phyloP scores from a whole-genome alignment of 2,797 vertebrate genomes.

The Scleropages formosus region DNA sequence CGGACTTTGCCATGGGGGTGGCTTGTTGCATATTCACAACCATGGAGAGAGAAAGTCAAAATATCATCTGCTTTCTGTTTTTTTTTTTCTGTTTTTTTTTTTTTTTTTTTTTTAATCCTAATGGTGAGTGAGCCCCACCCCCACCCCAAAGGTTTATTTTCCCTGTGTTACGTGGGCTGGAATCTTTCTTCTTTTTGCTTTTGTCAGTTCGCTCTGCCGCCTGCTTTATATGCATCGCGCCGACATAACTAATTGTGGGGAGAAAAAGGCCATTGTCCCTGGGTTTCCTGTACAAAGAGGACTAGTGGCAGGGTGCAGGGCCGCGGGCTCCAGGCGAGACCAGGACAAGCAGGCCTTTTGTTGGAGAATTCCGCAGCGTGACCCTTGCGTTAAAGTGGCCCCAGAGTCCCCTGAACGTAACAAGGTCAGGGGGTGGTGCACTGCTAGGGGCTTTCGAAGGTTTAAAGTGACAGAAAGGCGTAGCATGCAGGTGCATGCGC shows the following conservation, averaged over 20 bases:
- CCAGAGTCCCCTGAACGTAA: conserved; percentile 58
- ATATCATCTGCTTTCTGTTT: conserved; percentile 28
- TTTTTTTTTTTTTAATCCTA: neutral
- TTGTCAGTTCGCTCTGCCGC: conserved; percentile 36
- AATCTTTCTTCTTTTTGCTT: conserved; percentile 7
- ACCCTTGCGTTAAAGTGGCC: conserved; percentile 58
- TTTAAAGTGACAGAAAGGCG: conserved; percentile 54
- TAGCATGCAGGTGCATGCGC: conserved; percentile 39
- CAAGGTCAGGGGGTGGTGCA: conserved; percentile 69
- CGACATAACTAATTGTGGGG: conserved; percentile 62
- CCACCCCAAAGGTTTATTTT: conserved; percentile 12
- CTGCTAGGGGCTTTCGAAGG: conserved; percentile 57
- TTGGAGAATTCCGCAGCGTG: conserved; percentile 56
- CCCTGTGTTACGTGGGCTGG: conserved; percentile 8
- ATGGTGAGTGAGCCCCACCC: neutral
- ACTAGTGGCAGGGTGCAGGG: conserved; percentile 60
- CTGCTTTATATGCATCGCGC: conserved; percentile 69
- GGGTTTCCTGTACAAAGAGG: conserved; percentile 64
- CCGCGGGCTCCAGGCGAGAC: conserved; percentile 55
- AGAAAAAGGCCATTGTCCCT: conserved; percentile 66
- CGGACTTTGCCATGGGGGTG: conserved; percentile 66
- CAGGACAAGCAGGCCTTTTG: conserved; percentile 61
- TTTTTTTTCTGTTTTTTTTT: conserved; percentile 5
- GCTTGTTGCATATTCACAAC: conserved; percentile 63
- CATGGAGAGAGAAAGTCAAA: conserved; percentile 31